phyloP scores from a whole-genome alignment of 2,113 vertebrate species.

The Caloenas nicobarica region DNA sequence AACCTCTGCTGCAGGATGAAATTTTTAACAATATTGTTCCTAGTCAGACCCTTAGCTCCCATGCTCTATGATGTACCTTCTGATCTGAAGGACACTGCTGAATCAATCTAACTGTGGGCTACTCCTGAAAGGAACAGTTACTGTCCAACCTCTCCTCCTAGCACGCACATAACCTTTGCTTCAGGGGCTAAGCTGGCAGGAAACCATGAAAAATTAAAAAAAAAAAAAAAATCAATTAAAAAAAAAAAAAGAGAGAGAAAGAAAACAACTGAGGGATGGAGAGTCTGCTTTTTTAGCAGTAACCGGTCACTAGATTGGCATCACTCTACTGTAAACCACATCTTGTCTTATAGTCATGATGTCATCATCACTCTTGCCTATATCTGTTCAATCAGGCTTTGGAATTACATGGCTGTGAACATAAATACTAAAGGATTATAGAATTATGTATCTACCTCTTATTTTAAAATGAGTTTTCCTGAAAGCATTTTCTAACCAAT shows the following conservation, averaged over 20 bases:
- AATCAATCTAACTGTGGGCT: not conserved
- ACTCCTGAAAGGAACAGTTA: not conserved
- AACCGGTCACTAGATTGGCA: not conserved
- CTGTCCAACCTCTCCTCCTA: not conserved
- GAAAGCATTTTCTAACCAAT: not conserved
- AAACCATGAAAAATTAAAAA: not conserved
- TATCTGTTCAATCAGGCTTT: not conserved
- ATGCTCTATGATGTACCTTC: not conserved
- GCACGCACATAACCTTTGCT: not conserved
- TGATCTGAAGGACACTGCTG: not conserved
- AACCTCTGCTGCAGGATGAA: not conserved
- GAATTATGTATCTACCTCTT: not conserved
- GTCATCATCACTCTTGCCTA: not conserved
- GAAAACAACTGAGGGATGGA: not conserved
- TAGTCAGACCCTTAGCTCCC: not conserved
- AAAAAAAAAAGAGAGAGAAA: not conserved
- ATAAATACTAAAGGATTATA: not conserved
- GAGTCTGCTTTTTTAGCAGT: not conserved
- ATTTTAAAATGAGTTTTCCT: not conserved
- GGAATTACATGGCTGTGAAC: not conserved
- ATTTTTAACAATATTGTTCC: not conserved
- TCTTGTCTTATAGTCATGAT: not conserved
- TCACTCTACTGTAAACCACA: not conserved
- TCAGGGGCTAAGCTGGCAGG: not conserved
- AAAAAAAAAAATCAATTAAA: not conserved